Conservation (phyloP, 2,888 invertebrate genomes). For the Stenodema calcarata region DNA sequence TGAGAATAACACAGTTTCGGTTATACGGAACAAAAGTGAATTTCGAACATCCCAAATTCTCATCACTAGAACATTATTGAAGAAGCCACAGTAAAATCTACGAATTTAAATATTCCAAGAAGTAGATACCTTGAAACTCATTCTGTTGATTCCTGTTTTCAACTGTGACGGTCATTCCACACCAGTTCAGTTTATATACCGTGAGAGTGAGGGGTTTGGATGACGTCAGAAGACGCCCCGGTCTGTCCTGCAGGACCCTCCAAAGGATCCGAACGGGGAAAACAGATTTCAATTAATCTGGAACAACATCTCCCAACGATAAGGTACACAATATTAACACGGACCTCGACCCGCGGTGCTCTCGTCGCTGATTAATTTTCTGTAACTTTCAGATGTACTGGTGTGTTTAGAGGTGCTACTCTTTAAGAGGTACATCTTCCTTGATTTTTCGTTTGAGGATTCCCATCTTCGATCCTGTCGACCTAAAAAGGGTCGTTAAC, state of each 20-base stretch:
- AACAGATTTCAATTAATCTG: not conserved
- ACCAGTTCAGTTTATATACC: constrained; percentile 7
- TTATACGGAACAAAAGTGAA: too few relatives aligned
- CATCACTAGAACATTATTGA: too few relatives aligned
- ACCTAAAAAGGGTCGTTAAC: too few relatives aligned
- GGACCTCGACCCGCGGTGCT: not conserved
- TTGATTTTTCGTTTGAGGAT: not conserved
- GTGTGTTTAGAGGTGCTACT: not conserved
- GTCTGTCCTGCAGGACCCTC: constrained; percentile 23
- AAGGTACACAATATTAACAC: not conserved
- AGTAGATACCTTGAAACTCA: constrained; percentile 26
- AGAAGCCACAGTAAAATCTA: not conserved
- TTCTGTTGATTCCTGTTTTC: not conserved
- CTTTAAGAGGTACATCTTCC: not conserved
- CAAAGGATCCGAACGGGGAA: not conserved
- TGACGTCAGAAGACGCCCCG: constrained; percentile 14
- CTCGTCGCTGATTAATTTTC: not conserved
- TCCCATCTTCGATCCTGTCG: too few relatives aligned
- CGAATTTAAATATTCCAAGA: not conserved
- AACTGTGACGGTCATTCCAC: not conserved
- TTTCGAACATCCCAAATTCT: too few relatives aligned
- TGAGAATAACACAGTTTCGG: too few relatives aligned
- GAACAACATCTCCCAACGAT: not conserved
- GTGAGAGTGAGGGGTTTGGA: not conserved
- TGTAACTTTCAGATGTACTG: not conserved